Evolutionary conservation across 2,888 invertebrate species (phyloP), one percentile per base, ranked within the genome.

Genomic region (Ceraclea dissimilis): DNA sequence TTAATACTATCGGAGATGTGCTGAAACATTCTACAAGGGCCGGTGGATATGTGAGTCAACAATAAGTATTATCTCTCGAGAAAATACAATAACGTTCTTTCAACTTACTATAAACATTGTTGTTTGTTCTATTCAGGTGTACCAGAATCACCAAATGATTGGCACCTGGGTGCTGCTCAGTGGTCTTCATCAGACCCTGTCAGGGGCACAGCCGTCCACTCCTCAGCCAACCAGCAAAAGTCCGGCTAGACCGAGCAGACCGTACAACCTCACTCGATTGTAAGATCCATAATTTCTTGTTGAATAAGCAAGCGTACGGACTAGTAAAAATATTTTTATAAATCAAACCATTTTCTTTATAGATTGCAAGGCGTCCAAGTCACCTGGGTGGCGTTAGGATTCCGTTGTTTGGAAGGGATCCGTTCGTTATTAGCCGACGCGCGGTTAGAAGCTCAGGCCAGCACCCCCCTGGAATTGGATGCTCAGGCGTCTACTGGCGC

Each of bases 361-460:
- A 85, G 85, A 68, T 90, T 88, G 72, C 93, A 93, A 73, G 90
- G 91, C 31, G 89, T 93, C 63, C 90, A 93, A 52, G 93, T 90
- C 2, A 79, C 94, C 11, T 91, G 91, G 66, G 93, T 94, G 18
- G 93, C 93, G 1, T 79, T 95, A 52, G 91, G 93, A 13, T 86
- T 87, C 20, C 88, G 90, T 62, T 89, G 90, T 58, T 78, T 94
- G n/a, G 82, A 85, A 22, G 78, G 94, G 68, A 75, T 87, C 68
- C 81, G 85, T 31, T 83, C 84, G 22, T 71, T 92, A 61, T 78
- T 92, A 56, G 83, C 86, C 47, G 91, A 92, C 72, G 82, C 90
- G 31, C 84, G 87, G 51, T 76, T 89, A 39, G 91, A 91, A 71
- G 79, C 83, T 31, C 73, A 80, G 51, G 58, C 58, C 18, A n/a